Evolutionary conservation across 2,113 vertebrate genomes (phyloP), one percentile per base, ranked within the genome.

Genomic region (Zosterops pallidus): DNA sequence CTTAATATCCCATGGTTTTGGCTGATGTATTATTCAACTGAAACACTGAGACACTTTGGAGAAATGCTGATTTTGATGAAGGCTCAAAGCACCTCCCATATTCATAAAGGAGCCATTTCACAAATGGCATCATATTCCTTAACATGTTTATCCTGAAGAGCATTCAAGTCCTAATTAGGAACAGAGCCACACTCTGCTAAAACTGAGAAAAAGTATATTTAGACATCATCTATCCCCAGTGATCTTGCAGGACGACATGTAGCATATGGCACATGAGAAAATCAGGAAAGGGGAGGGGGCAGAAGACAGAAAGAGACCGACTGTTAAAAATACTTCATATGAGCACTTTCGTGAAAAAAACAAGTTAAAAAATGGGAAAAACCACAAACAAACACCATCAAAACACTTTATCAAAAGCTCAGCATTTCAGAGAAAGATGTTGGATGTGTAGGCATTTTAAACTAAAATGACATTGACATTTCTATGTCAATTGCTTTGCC

Each of bases 181-280:
- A 92, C 47, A 92, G 33, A 92, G 59, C 59, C 63, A 88, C 56
- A 78, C 2, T 90, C 25, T 62, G 82, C 53, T 80, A 96, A 77
- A 91, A 86, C 75, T 86, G 85, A 74, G 85, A 74, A 95, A 90
- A 88, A 77, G 39, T 95, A 90, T 94, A 91, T 95, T 96, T 93
- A 95, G 87, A 63, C 74, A 85, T 70, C 63, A 95, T 91, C 63
- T 76, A 85, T 92, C 85, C 39, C 47, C 52, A 71, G 67, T 65
- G 59, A 89, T 88, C 84, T n/a, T 86, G 28, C 65, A 91, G 59
- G 62, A 92, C 86, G 95, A 89, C 80, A 84, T 9, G 1, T 15
- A 84, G 77, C 94, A 96, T 93, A 96, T 78, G 91, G 91, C 64
- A 92, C 9, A 86, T 67, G 2, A 82, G 65, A 77, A 85, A 89